phyloP scores from a whole-genome alignment of 2,888 invertebrate species.

The Drosophila affinis region DNA sequence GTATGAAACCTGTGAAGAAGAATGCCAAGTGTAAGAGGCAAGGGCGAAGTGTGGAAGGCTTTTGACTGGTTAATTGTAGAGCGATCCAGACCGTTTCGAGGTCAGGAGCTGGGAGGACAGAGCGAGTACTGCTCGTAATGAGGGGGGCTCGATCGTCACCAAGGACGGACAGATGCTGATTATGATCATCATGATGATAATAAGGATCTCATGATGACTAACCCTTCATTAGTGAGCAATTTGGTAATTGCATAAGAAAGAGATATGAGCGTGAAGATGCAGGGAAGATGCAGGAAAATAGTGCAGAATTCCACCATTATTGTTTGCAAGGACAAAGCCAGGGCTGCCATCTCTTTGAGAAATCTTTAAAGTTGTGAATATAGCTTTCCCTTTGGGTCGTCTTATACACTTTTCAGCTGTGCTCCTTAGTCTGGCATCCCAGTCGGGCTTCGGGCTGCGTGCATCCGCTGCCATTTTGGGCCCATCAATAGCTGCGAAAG shows the following conservation, averaged over 20 bases:
- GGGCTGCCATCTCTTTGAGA: too few relatives aligned
- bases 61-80: slow-evolving; percentile 13
- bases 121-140: not conserved
- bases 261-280: not conserved
- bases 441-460: not conserved
- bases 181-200: slow-evolving; percentile 31
- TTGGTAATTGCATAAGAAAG: slow-evolving; percentile 30
- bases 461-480: not conserved
- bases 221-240: slow-evolving; percentile 14
- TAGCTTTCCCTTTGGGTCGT: not conserved
- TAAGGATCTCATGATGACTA: not conserved
- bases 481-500: not conserved
- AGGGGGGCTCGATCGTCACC: slow-evolving; percentile 13
- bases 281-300: not conserved
- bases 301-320: too few relatives aligned
- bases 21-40: not conserved
- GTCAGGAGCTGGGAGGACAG: slow-evolving; percentile 22
- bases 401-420: too few relatives aligned
- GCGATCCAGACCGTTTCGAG: slow-evolving; percentile 15
- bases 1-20: not conserved
- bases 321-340: too few relatives aligned
- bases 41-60: not conserved
- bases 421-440: not conserved
- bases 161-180: slow-evolving; percentile 39
- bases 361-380: too few relatives aligned